Evolutionary conservation across 2,797 vertebrate species (phyloP).

Genomic region (Xiphophorus birchmanni): DNA sequence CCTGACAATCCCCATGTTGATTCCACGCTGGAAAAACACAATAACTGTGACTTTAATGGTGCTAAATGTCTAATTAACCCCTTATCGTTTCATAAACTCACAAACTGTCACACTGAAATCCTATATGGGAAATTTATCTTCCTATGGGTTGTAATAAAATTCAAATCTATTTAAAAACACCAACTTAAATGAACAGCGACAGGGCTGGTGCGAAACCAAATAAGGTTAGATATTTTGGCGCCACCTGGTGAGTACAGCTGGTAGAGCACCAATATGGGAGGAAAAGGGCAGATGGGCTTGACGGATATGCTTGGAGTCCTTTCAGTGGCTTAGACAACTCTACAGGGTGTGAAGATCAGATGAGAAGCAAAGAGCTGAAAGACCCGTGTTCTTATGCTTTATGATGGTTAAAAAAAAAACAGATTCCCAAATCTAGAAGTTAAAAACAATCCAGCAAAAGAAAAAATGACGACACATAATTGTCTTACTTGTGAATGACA

Average conservation of each 20-base stretch:
- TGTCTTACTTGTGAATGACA: conserved; percentile 68
- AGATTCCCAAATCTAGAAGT: conserved; percentile 55
- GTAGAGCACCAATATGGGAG: conserved; percentile 39
- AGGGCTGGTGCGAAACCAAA: conserved; percentile 38
- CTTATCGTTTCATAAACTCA: conserved; percentile 6
- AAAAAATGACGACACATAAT: conserved; percentile 35
- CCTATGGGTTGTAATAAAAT: conserved; percentile 34
- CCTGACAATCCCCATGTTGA: conserved; percentile 46
- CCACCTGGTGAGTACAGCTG: conserved; percentile 60
- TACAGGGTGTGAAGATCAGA: conserved; percentile 29
- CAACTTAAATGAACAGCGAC: conserved; percentile 43
- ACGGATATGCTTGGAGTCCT: conserved; percentile 9
- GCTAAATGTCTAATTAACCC: conserved; percentile 13
- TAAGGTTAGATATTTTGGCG: conserved; percentile 31
- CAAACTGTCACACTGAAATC: conserved; percentile 20
- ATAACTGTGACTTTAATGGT: conserved; percentile 33
- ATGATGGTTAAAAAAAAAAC: conserved; percentile 29
- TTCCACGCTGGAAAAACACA: conserved; percentile 20
- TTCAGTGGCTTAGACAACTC: conserved; percentile 10
- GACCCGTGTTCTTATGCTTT: conserved; percentile 45
- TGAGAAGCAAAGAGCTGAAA: conserved; percentile 34
- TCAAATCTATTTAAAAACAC: conserved; percentile 55
- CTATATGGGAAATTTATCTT: conserved; percentile 12
- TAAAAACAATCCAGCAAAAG: conserved; percentile 41
- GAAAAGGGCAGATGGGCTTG: conserved; percentile 27